Base-by-base conservation (phyloP, 1,140 invertebrate genomes). In the Drosophila obscura region DNA sequence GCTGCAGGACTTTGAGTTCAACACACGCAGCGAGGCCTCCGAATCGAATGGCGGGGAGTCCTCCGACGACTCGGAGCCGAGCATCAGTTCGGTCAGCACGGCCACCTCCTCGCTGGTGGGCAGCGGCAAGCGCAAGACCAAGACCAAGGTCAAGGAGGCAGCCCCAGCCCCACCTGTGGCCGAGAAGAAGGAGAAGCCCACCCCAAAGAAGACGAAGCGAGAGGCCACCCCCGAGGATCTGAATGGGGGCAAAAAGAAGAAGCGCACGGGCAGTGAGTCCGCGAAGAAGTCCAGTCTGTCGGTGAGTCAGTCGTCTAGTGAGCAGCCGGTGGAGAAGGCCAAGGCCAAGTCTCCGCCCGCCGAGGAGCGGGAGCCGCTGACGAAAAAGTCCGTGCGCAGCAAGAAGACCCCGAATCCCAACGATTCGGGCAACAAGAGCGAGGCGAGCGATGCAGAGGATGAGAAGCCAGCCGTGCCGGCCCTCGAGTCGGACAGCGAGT, bases 1-100 rank as follows among this genome's bases (percentile, higher is more conserved):
- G 84, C 79, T 95, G 43, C 95, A 95, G 91, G 94, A 94, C 64
- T 91, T 95, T 60, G 94, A 95, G 16, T 93, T 93, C 68, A 96
- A 97, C 83, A 96, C 95, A 19, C 93, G 95, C 13, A 97, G 96
- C 90, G 96, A 97, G 92, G 95, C 96, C 19, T 96, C 96, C 41
- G 90, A 91, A 24, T 91, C 88, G 0, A 73, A 85, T 15, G 82
- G 61, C 2, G 94, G 94, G 66, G 95, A 95, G 22, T 94, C 94
- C 61, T 93, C 94, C 67, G 95, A 95, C 2, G 94, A 94, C 77
- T 93, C 94, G 0, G 80, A 88, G 63, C 95, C 95, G 6, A 96
- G 94, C 80, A 96, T 96, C 28, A 96, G 95, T 90, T 95, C 95
- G 16, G 94, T 95, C 26, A 96, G 95, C 63, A 94, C 94, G 7